A percentile compares a stretch with the other conserved stretches of the same genome.
Evolutionary conservation across 1,140 invertebrate genomes (phyloP).

Genomic region (Saccostrea cuccullata): DNA sequence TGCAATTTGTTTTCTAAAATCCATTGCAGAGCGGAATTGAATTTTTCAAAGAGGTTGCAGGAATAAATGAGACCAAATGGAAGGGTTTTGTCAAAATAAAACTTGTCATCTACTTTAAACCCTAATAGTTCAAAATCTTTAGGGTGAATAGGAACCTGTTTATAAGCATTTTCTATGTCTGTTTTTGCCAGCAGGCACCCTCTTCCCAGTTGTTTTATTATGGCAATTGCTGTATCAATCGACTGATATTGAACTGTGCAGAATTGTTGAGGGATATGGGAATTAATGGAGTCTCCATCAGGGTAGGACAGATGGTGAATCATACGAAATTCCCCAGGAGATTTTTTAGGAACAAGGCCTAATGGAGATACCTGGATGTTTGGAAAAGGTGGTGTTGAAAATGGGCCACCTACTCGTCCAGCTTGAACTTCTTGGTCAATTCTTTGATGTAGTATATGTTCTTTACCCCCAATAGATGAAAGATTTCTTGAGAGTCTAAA

Average conservation of each 20-base stretch:
- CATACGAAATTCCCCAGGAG: constrained; percentile 49
- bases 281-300: constrained; percentile 48
- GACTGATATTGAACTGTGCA: background rate
- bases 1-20: too few relatives aligned
- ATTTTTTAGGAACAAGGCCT: constrained; percentile 55
- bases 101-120: constrained; percentile 8
- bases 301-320: constrained; percentile 60
- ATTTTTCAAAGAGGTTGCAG: too few relatives aligned
- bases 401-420: constrained; percentile 46
- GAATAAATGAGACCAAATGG: too few relatives aligned
- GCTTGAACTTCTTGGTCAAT: constrained; percentile 40
- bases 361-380: constrained; percentile 44
- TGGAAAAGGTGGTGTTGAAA: constrained; percentile 30
- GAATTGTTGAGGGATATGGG: constrained; percentile 37
- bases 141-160: constrained; percentile 23
- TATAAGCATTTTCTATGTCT: constrained; percentile 40
- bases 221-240: constrained; percentile 28
- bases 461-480: background rate
- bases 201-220: background rate
- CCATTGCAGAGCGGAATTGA: too few relatives aligned
- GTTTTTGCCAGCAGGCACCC: constrained; percentile 33
- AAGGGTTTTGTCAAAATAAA: constrained; percentile 37
- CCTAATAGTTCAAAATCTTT: constrained; percentile 47
- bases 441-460: constrained; percentile 28
- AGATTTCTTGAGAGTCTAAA: constrained; percentile 28